Percentiles rank a stretch among this genome's conserved stretches.
Conservation (phyloP, 1,140 invertebrate genomes). For the Hetaerina americana region DNA sequence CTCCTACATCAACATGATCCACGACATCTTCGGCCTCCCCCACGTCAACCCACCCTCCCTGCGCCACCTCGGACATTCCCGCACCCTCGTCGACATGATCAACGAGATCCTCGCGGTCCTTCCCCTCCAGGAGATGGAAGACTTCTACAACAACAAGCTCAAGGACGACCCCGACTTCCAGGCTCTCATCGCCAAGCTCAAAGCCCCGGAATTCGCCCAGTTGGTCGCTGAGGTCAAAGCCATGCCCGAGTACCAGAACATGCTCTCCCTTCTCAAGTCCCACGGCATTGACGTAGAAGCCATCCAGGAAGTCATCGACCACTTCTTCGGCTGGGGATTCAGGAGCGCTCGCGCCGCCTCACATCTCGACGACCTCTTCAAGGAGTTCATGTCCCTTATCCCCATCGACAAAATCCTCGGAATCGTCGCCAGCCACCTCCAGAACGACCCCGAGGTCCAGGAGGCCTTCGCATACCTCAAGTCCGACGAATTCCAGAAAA, state of each 20-base stretch:
- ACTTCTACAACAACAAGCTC: slow-evolving; percentile 20
- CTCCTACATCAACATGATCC: slow-evolving; percentile 15
- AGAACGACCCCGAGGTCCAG: slow-evolving; percentile 18
- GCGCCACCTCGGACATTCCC: background rate
- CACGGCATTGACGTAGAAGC: slow-evolving; percentile 19
- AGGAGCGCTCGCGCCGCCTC: slow-evolving; percentile 22
- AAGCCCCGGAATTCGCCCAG: slow-evolving; percentile 14
- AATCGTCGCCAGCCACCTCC: slow-evolving; percentile 18
- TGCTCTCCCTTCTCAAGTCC: slow-evolving; percentile 15
- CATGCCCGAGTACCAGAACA: slow-evolving; percentile 17
- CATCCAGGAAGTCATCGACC: slow-evolving; percentile 6
- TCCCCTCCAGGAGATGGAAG: slow-evolving; percentile 19
- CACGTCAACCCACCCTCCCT: slow-evolving; percentile 17
- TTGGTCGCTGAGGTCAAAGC: slow-evolving; percentile 12
- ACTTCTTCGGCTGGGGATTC: slow-evolving; percentile 13
- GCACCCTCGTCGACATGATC: slow-evolving; percentile 4
- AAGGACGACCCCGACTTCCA: slow-evolving; percentile 15
- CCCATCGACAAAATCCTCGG: slow-evolving; percentile 13
- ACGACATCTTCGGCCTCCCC: slow-evolving; percentile 17
- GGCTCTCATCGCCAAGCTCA: slow-evolving; percentile 14
- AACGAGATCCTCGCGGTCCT: slow-evolving; percentile 19
- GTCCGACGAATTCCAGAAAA: slow-evolving; percentile 15
- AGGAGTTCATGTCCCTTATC: slow-evolving; percentile 10
- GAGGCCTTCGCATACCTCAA: slow-evolving; percentile 10
- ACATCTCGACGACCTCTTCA: slow-evolving; percentile 2